phyloP scores from a whole-genome alignment of 2,113 vertebrate species.

The Garra rufa region DNA sequence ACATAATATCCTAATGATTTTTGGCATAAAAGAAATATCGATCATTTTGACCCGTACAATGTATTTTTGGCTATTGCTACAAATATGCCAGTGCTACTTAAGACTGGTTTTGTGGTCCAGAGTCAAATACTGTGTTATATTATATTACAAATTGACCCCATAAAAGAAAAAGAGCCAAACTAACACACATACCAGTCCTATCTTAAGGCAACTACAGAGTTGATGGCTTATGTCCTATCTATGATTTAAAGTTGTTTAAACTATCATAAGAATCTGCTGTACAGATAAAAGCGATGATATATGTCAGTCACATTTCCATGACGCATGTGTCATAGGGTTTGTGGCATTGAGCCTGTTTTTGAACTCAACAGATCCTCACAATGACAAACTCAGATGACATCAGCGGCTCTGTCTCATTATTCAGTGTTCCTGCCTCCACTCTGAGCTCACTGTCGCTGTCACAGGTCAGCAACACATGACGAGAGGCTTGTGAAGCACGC shows the following conservation, averaged over 20 bases:
- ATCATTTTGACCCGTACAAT: too few relatives aligned
- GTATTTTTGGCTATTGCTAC: too few relatives aligned
- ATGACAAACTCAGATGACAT: conserved; percentile 26
- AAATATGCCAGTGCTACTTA: too few relatives aligned
- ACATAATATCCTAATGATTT: too few relatives aligned
- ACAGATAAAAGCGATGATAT: not conserved
- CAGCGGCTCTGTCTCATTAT: conserved; percentile 43
- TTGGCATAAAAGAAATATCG: too few relatives aligned
- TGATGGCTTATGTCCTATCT: not conserved
- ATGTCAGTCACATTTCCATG: not conserved
- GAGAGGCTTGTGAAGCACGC: conserved; percentile 37
- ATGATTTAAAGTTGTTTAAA: not conserved
- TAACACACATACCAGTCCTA: not conserved
- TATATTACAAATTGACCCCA: too few relatives aligned
- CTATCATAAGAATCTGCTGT: not conserved
- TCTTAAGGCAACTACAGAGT: too few relatives aligned
- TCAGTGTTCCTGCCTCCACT: conserved; percentile 22
- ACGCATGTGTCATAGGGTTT: conserved; percentile 5
- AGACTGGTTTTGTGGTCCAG: too few relatives aligned
- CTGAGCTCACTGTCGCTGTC: conserved; percentile 17
- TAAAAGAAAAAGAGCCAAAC: not conserved
- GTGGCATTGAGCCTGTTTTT: not conserved
- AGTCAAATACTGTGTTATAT: too few relatives aligned
- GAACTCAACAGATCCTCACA: conserved; percentile 12
- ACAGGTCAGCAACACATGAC: conserved; percentile 40